Evolutionary conservation across 2,888 invertebrate species (phyloP).

Genomic region (Arctia plantaginis): DNA sequence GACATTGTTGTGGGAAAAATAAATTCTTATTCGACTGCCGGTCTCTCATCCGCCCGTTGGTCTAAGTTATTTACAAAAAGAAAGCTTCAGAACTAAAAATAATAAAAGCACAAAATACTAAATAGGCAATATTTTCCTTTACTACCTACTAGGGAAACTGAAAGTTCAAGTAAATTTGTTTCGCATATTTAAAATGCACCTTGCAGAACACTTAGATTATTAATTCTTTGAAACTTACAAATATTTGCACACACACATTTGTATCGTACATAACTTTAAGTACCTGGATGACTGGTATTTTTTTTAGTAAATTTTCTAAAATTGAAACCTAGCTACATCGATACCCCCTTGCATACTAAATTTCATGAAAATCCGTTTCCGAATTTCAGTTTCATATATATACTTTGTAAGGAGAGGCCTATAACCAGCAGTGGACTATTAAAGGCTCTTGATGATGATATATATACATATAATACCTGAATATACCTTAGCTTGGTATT

Average conservation of each 20-base stretch:
- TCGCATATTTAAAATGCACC: background rate
- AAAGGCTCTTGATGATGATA: too few species aligned
- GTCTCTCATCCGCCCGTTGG: conserved; percentile 22
- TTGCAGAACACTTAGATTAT: background rate
- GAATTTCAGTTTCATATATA: too few species aligned
- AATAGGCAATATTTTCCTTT: too few species aligned
- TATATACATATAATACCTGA: too few species aligned
- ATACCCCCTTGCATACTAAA: too few species aligned
- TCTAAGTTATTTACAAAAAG: conserved; percentile 45
- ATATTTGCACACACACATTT: background rate
- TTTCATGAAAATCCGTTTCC: too few species aligned
- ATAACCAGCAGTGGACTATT: too few species aligned
- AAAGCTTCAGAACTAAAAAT: conserved; percentile 28
- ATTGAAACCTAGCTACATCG: too few species aligned
- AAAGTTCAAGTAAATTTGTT: background rate
- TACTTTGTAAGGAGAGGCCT: too few species aligned
- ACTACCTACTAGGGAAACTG: background rate
- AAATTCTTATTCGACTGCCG: conserved; percentile 46
- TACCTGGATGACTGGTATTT: too few species aligned
- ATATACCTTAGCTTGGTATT: too few species aligned
- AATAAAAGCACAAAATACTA: conserved; percentile 21
- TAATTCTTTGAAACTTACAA: background rate
- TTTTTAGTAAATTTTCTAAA: too few species aligned
- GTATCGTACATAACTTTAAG: background rate
- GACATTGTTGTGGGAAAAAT: conserved; percentile 67